Percentiles rank a stretch among this genome's conserved stretches.
phyloP scores from a whole-genome alignment of 2,888 invertebrate genomes.

The Drosophila diplacantha region DNA sequence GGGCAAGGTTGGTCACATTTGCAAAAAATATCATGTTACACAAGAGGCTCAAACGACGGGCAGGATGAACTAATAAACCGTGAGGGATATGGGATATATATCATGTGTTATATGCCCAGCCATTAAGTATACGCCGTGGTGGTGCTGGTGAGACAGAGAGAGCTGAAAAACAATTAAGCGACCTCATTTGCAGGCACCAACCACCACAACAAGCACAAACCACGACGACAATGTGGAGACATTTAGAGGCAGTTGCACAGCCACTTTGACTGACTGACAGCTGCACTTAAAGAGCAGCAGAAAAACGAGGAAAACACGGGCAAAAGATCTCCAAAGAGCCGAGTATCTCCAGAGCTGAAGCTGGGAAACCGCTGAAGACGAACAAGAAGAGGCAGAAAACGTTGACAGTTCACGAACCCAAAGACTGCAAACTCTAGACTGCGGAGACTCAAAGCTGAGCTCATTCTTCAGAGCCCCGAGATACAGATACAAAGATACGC shows the following conservation, averaged over 20 bases:
- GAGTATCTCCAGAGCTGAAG: slow-evolving; percentile 4
- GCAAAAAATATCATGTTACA: slow-evolving; percentile 58
- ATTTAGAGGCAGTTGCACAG: slow-evolving; percentile 57
- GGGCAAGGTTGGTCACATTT: slow-evolving; percentile 58
- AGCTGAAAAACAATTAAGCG: slow-evolving; percentile 62
- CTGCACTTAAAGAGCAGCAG: slow-evolving; percentile 66
- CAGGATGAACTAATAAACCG: slow-evolving; percentile 56
- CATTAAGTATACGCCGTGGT: slow-evolving; percentile 53
- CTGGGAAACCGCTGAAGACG: slow-evolving; percentile 26
- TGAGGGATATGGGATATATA: slow-evolving; percentile 39
- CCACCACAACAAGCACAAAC: slow-evolving; percentile 16
- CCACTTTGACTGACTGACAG: slow-evolving; percentile 69
- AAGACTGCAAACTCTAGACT: slow-evolving; percentile 14
- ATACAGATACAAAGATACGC: slow-evolving; percentile 56
- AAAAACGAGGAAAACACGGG: slow-evolving; percentile 26
- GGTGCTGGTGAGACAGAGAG: slow-evolving; percentile 3
- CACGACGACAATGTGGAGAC: slow-evolving; percentile 59
- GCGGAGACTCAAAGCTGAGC: slow-evolving; percentile 40
- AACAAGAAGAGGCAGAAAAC: slow-evolving; percentile 34
- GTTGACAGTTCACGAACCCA: slow-evolving; percentile 70
- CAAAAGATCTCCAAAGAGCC: slow-evolving; percentile 14
- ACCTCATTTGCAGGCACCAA: slow-evolving; percentile 60
- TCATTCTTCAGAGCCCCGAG: slow-evolving; percentile 58
- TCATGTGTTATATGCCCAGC: slow-evolving; percentile 10
- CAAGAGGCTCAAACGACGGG: slow-evolving; percentile 9